Base-by-base conservation (phyloP, 2,113 vertebrate genomes). In the Pardalotus punctatus region DNA sequence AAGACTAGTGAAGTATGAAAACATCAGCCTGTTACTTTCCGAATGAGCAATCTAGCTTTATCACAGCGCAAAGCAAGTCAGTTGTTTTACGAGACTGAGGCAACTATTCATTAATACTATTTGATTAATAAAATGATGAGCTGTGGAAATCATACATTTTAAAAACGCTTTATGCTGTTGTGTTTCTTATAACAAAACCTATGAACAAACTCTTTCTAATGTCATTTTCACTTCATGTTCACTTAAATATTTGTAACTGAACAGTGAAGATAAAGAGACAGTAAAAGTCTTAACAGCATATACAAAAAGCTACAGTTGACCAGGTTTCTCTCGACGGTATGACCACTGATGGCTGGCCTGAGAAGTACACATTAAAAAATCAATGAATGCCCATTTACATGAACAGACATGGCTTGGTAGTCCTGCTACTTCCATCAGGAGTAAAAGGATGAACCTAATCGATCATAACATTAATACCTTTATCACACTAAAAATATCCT, bases 271-370 rank as follows among this genome's bases (percentile, higher is more conserved):
- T 20, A 70, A 40, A 67, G 19, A 73, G 19, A 67, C 7, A 71
- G 35, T 38, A 78, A 88, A 86, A 88, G 61, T 54, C 66, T 77
- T 54, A 60, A 62, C 7, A 77, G 23, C 38, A 35, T 29, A 57
- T 11, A 57, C 5, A 51, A n/a, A 54, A 88, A 85, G 40, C 45
- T 80, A 38, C 17, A 77, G 43, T 8, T 19, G 11, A 50, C 18
- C 45, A 36, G 28, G 11, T 8, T 56, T 76, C 25, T 85, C 35
- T 73, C 72, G 29, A 54, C 14, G 43, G 25, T 31, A 28, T 23
- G 24, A 48, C 50, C 50, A 45, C 12, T 0, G 0, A 50, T 22
- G 33, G 27, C 19, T 58, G 47, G 22, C 16, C 51, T 38, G 21
- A 86, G 47, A 79, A 80, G 14, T 21, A 66, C 18, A n/a, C 22